Evolutionary conservation across 1,140 invertebrate species (phyloP), one percentile per base, ranked within the genome.

Genomic region (Ceratina australensis): DNA sequence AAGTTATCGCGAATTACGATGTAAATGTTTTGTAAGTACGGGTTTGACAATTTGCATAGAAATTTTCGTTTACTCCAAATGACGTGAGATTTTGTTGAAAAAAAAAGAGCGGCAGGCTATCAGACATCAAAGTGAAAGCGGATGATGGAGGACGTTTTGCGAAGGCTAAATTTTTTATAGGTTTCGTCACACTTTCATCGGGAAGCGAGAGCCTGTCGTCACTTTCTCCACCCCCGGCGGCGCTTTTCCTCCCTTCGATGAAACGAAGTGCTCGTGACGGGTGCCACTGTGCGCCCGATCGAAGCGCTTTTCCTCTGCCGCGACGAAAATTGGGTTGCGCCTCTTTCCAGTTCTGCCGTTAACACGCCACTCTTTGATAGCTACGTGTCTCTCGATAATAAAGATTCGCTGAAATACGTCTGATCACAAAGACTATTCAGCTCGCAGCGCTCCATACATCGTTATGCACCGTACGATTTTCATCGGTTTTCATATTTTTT

Each of bases 181-280:
- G 64, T 83, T 73, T 83, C 72, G 63, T 75, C 77, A 82, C 66
- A 79, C 68, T 79, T 82, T 72, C 80, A 71, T 72, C 67, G 42
- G 42, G 47, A 28, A 52, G 56, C 26, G 66, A 82, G 67, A 28
- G n/a, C 72, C 74, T 73, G 56, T 67, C 73, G 68, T 50, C 78
- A 28, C 50, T 52, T 66, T 61, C 16, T 56, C 63, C 64, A 61
- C 54, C 71, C 42, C 20, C 26, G 49, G 28, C 54, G 54, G 8
- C 33, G 33, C 33, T 42, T 0, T 74, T 83, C 80, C 57, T 73
- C 67, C 71, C 77, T 65, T 54, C 28, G 67, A 50, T 65, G 64
- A 42, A 42, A 10, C 33, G 71, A 79, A 75, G 78, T 83, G 81
- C 78, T 73, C 65, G 52, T 80, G 78, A 84, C 82, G 72, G 73